phyloP scores from a whole-genome alignment of 2,797 vertebrate species.

The Enteromius anoplus region DNA sequence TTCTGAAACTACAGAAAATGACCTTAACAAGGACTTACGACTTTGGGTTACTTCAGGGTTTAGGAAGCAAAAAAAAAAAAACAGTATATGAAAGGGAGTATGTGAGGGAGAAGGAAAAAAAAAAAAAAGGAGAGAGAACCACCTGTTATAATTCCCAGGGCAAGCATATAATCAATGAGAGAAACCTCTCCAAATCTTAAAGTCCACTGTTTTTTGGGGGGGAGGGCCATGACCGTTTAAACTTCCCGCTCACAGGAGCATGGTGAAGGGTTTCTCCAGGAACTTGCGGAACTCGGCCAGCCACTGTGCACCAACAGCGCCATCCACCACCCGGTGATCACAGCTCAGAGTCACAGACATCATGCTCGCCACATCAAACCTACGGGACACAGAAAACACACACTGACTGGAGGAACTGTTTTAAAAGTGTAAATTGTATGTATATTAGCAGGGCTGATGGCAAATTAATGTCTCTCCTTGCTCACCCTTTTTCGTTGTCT shows the following conservation, averaged over 20 bases:
- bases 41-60: slow-evolving; percentile 34
- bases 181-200: slow-evolving; percentile 41
- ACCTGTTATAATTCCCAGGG: slow-evolving; percentile 20
- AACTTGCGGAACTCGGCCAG: slow-evolving; percentile 95
- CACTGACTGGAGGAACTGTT: not conserved
- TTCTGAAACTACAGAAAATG: slow-evolving; percentile 31
- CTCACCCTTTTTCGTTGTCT: slow-evolving; percentile 93
- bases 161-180: slow-evolving; percentile 37
- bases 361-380: slow-evolving; percentile 91
- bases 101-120: not conserved
- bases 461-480: not conserved
- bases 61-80: slow-evolving; percentile 22
- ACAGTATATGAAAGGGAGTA: slow-evolving; percentile 14
- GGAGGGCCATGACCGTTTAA: not conserved
- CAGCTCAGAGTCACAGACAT: slow-evolving; percentile 98
- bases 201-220: slow-evolving; percentile 38
- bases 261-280: slow-evolving; percentile 92
- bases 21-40: slow-evolving; percentile 34
- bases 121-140: not conserved
- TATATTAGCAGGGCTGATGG: not conserved
- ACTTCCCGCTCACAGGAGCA: slow-evolving; percentile 85
- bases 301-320: slow-evolving; percentile 97
- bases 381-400: slow-evolving; percentile 57
- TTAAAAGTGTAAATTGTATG: not conserved
- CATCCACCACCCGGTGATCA: slow-evolving; percentile 96